A percentile compares a stretch with the other conserved stretches of the same genome.
Conservation (phyloP, 2,888 invertebrate genomes). For the Sesamia inferens region DNA sequence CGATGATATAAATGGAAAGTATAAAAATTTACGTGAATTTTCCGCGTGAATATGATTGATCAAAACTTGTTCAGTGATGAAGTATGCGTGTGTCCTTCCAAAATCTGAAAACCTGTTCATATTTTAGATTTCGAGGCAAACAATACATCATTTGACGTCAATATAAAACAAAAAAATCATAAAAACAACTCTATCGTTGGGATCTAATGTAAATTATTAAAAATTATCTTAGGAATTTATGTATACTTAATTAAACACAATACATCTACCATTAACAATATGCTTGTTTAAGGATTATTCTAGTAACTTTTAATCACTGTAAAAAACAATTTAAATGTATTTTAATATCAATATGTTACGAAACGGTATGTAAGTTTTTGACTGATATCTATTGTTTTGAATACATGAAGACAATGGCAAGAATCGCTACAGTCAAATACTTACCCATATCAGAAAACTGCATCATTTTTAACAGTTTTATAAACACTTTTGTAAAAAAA, state of each 20-base stretch:
- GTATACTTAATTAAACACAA: neutral
- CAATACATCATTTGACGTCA: conserved; percentile 58
- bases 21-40: neutral
- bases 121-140: conserved; percentile 59
- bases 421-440: neutral
- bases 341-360: neutral
- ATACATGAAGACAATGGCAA: neutral
- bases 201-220: neutral
- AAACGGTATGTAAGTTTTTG: neutral
- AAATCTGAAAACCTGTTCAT: conserved; percentile 27
- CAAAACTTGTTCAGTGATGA: neutral
- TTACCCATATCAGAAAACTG: neutral
- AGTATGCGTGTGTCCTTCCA: neutral
- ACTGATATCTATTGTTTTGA: neutral
- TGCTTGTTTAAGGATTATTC: neutral
- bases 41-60: neutral
- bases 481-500: neutral
- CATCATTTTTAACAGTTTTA: neutral
- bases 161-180: conserved; percentile 50
- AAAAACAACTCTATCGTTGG: conserved; percentile 37
- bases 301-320: neutral
- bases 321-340: neutral
- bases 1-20: neutral
- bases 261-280: neutral
- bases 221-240: conserved; percentile 7